Conservation (phyloP, 2,888 invertebrate species). For the Papilio gigon region DNA sequence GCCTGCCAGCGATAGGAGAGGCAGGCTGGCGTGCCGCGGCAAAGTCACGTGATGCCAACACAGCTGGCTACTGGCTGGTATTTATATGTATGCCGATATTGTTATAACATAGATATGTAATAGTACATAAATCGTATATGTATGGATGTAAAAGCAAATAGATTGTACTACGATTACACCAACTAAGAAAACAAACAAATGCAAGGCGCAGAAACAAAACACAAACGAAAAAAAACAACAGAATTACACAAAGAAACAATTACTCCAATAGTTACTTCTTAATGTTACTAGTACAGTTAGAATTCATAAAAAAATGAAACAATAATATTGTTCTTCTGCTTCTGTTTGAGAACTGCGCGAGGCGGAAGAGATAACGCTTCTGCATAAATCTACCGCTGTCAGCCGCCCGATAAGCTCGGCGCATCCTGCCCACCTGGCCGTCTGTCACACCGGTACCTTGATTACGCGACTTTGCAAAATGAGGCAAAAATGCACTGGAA, state of each 20-base stretch:
- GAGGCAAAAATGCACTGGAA: not conserved
- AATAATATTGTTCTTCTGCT: slow-evolving; percentile 5
- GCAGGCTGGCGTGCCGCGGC: not conserved
- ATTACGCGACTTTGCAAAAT: not conserved
- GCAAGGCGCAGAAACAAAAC: no score
- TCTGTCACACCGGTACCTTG: slow-evolving; percentile 20
- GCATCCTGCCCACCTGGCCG: slow-evolving; percentile 32
- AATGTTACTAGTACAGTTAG: no score
- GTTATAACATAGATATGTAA: no score
- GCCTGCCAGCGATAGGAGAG: not conserved
- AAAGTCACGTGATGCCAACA: slow-evolving; percentile 4
- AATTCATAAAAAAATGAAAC: not conserved
- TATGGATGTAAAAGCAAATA: not conserved
- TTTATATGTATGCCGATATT: not conserved
- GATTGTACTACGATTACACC: no score
- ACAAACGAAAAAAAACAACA: no score
- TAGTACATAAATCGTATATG: no score
- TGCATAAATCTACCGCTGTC: slow-evolving; percentile 40
- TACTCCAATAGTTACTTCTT: no score
- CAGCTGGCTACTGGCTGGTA: not conserved
- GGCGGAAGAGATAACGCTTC: slow-evolving; percentile 37
- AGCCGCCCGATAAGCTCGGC: slow-evolving; percentile 38
- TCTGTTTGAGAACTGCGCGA: slow-evolving; percentile 12
- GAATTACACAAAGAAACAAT: no score
- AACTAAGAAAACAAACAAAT: no score